These are phyloP conservation scores for Botia almorhae DNA, from an alignment of 2,797 vertebrate species.

Conservation along the genomic window DNA sequence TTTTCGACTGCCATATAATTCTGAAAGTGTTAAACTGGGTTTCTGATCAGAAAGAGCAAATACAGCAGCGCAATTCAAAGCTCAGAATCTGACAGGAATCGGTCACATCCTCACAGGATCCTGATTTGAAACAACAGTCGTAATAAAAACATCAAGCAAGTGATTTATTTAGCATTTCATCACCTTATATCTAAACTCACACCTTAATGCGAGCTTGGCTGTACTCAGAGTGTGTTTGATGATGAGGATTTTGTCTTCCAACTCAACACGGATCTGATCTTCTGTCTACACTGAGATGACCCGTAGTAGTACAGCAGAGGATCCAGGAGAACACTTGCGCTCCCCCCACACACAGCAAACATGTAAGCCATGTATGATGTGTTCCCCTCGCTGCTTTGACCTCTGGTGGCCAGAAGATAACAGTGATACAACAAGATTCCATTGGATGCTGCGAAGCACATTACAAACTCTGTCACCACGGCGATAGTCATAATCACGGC, in stretches of 20 bases:
- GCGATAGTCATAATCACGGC: slow-evolving; percentile 81
- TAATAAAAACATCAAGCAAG: too few relatives aligned
- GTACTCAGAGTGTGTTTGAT: too few relatives aligned
- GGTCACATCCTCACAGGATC: too few relatives aligned
- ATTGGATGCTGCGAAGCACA: slow-evolving; percentile 90
- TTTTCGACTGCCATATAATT: too few relatives aligned
- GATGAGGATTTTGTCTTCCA: slow-evolving; percentile 57
- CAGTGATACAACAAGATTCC: slow-evolving; percentile 84
- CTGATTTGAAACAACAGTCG: too few relatives aligned
- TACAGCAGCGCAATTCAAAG: too few relatives aligned
- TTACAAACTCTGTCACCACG: slow-evolving; percentile 84
- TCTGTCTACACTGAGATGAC: slow-evolving; percentile 87
- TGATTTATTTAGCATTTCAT: too few relatives aligned
- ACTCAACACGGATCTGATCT: slow-evolving; percentile 75
- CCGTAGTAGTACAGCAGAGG: slow-evolving; percentile 92
- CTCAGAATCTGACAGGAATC: too few relatives aligned
- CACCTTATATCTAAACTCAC: too few relatives aligned
- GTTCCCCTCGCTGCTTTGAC: slow-evolving; percentile 56
- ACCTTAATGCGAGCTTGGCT: too few relatives aligned
- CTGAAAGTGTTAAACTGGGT: too few relatives aligned
- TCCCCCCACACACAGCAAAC: slow-evolving; percentile 85
- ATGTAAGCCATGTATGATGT: slow-evolving; percentile 84
- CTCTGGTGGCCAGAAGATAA: slow-evolving; percentile 61
- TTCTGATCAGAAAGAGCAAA: too few relatives aligned
- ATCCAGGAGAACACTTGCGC: slow-evolving; percentile 88